A percentile compares a stretch with the other conserved stretches of the same genome.
Conservation (phyloP, 2,888 invertebrate species). For the Cyclophora punctaria region DNA sequence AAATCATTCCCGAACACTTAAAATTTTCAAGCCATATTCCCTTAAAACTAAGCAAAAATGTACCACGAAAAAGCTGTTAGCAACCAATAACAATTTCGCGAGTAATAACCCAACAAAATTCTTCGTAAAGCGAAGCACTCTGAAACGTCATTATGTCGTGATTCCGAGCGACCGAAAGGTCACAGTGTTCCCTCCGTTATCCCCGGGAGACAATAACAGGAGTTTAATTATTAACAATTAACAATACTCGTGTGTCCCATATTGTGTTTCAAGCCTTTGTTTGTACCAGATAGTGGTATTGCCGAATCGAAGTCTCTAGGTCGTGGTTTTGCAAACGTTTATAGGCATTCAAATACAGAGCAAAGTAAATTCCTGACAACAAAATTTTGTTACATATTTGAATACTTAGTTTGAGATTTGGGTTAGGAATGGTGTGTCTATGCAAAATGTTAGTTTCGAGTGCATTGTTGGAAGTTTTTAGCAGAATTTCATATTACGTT, state of each 20-base stretch:
- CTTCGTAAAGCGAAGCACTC: conserved; percentile 7
- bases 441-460: too few relatives aligned
- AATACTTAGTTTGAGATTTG: too few relatives aligned
- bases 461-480: too few relatives aligned
- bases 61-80: neutral
- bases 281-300: neutral
- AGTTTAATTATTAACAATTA: conserved; percentile 16
- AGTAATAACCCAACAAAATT: neutral
- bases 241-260: neutral
- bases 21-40: too few relatives aligned
- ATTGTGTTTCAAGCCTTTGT: neutral
- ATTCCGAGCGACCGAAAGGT: conserved; percentile 11
- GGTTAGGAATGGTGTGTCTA: too few relatives aligned
- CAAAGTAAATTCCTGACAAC: too few relatives aligned
- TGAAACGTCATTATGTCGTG: conserved; percentile 11
- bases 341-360: too few relatives aligned
- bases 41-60: neutral
- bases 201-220: conserved; percentile 8
- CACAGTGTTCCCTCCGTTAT: conserved; percentile 3
- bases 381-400: too few relatives aligned
- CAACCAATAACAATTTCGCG: neutral
- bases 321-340: too few relatives aligned
- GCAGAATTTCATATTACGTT: too few relatives aligned
- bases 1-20: too few relatives aligned
- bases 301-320: too few relatives aligned